Base-by-base conservation (phyloP, 2,113 vertebrate genomes). In the Ranitomeya imitator region DNA sequence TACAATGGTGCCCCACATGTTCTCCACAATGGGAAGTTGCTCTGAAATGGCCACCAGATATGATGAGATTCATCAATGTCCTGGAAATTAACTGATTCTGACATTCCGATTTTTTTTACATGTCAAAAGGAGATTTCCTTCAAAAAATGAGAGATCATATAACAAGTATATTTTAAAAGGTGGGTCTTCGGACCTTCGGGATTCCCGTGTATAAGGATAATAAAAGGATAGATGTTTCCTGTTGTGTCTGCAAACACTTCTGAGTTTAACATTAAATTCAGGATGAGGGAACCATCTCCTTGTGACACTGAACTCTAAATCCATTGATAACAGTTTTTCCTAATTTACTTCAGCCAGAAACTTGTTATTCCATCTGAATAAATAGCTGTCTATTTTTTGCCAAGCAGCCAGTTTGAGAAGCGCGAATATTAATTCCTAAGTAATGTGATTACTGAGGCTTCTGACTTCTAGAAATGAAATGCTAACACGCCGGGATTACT, bases 401-500 rank as follows among this genome's bases (percentile, higher is more conserved):
- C 37, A 37, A 45, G 60, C 57, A 65, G 26, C 21, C 85, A 86
- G 57, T 86, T 79, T 80, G n/a, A 86, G 69, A 69, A 59, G 15
- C 19, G 59, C 26, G 79, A 55, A 45, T 87, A 79, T 71, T 81
- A 87, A 87, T 87, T 80, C 77, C 23, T 45, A 87, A 80, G 77
- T 87, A 81, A 87, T 87, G 63, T 87, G 63, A 87, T 87, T 59
- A 87, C 45, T 31, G 63, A 80, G 19, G 59, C 86, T 79, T 54
- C 63, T 65, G 63, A 61, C 77, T 87, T 87, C 69, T 67, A 87
- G 59, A 81, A 87, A 87, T 87, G 77, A 81, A 87, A 87, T 80
- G 77, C 86, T 87, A 87, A 87, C 86, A 87, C 52, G 6, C 8
- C n/a, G 63, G 86, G 86, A 87, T 87, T 87, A 87, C 61, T 4